These are phyloP conservation scores for Bombus confusus DNA, from an alignment of 1,140 invertebrate species.

Conservation along the genomic window DNA sequence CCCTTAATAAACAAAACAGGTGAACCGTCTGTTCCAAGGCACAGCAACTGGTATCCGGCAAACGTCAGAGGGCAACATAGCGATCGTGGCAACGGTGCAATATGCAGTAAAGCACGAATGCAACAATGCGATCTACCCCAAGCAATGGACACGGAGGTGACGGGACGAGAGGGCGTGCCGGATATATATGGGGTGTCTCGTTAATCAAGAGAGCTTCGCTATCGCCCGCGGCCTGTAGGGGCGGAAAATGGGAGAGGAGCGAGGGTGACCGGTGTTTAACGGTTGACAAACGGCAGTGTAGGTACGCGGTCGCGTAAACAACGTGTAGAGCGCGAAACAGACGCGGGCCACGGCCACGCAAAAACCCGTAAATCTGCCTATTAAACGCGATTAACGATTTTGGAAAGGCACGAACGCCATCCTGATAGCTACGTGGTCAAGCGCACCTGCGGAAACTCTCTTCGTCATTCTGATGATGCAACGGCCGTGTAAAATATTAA, in stretches of 20 bases:
- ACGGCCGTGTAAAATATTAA: not conserved
- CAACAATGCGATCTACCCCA: constrained; percentile 69
- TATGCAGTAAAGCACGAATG: constrained; percentile 77
- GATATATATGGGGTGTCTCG: constrained; percentile 74
- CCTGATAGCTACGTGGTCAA: not conserved
- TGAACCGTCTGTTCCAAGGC: not conserved
- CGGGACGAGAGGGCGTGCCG: constrained; percentile 24
- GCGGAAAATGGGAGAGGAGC: constrained; percentile 61
- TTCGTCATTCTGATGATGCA: not conserved
- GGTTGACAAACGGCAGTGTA: constrained; percentile 72
- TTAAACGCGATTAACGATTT: constrained; percentile 68
- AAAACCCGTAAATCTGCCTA: constrained; percentile 72
- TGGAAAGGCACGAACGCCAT: not conserved
- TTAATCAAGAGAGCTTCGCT: constrained; percentile 75
- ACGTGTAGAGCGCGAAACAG: constrained; percentile 59
- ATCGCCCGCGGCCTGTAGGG: constrained; percentile 67
- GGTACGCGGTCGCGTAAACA: constrained; percentile 69
- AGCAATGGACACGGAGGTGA: not conserved
- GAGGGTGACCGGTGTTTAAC: constrained; percentile 73
- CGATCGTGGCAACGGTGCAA: constrained; percentile 57
- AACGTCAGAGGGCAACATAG: constrained; percentile 25
- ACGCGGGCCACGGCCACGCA: not conserved
- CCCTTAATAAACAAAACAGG: not conserved
- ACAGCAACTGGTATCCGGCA: not conserved
- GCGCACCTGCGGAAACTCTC: not conserved